These are phyloP conservation scores for Struthio camelus DNA, from an alignment of 2,113 vertebrate species.

Conservation along the genomic window DNA sequence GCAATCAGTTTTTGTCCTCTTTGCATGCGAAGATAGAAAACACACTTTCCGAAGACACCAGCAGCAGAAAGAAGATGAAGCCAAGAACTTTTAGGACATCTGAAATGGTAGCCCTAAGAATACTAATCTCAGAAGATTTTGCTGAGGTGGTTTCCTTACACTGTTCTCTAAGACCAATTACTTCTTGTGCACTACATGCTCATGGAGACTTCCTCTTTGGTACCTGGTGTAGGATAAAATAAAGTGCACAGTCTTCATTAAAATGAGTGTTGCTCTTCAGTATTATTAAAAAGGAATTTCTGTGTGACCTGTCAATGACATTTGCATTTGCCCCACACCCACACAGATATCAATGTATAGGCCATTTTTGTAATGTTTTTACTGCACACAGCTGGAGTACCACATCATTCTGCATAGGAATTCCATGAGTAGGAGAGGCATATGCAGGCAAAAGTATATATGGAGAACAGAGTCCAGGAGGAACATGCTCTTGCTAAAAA, in stretches of 20 bases:
- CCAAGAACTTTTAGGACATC: background rate
- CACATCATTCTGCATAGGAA: background rate
- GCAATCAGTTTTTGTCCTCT: background rate
- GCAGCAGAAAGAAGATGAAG: background rate
- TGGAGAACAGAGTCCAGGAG: background rate
- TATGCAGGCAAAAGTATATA: background rate
- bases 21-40: background rate
- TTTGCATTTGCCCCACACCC: background rate
- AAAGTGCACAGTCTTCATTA: background rate
- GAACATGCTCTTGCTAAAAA: background rate
- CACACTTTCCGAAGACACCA: background rate
- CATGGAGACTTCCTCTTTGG: background rate
- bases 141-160: slow-evolving; percentile 23
- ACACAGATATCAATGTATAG: background rate
- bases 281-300: background rate
- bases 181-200: background rate
- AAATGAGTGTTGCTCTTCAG: background rate
- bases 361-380: background rate
- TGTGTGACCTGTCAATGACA: background rate
- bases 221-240: background rate
- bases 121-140: background rate
- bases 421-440: background rate
- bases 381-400: background rate
- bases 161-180: background rate
- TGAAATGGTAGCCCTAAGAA: background rate